Evolutionary conservation across 2,888 invertebrate species (phyloP), one percentile per base, ranked within the genome.

Genomic region (Lasioglossum morio): DNA sequence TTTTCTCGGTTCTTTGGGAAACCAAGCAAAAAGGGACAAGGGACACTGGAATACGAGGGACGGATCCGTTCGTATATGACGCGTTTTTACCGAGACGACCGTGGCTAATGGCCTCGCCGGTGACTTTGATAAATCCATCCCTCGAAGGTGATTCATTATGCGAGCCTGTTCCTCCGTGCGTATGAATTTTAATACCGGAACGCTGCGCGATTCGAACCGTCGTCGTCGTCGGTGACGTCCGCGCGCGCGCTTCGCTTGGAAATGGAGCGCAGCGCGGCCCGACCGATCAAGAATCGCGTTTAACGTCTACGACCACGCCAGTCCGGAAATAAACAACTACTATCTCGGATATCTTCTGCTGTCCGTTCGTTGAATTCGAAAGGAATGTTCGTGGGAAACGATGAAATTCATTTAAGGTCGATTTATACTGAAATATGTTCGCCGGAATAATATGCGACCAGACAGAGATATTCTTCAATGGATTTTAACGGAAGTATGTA

Each of bases 71-170:
- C 84, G 79, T 81, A 72, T 30, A 69, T 63, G 72, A 72, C 60
- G 53, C 60, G 75, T 85, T 87, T 89, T 81, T 85, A 57, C 34
- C 66, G 72, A 77, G 48, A 66, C 74, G 60, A 70, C 77, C 72
- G 27, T 14, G 40, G 70, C 78, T 87, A 84, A 89, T 78, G 73
- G 57, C 69, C 69, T 37, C 53, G 79, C 69, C 69, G 79, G 57
- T 79, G 73, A 86, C 84, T 87, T 80, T 80, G 86, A 87, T 80
- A 76, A 82, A 87, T 82, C 82, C 79, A 40, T 76, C 66, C 30
- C 23, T 46, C 75, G 66, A 87, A 77, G 69, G 60, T 60, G 77
- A 87, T 86, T 86, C 82, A 63, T 87, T 79, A 75, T 57, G 43
- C 72, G 43, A 30, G 7, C 30, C 63, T 37, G 63, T 40, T 80